Evolutionary conservation across 2,797 vertebrate genomes (phyloP).

Genomic region (Lepidocolaptes lacrymiger): DNA sequence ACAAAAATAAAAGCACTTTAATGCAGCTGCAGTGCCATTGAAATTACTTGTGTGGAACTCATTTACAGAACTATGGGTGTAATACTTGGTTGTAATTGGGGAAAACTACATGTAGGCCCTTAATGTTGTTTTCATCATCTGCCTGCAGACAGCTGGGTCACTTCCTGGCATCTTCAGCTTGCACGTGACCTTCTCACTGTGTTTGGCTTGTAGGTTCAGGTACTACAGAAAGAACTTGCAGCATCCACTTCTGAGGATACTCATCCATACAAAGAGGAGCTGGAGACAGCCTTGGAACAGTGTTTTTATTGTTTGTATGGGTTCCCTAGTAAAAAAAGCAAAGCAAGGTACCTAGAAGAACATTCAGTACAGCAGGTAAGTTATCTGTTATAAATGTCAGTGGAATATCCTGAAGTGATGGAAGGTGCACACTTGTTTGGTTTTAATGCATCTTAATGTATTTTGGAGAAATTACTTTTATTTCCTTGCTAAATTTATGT

Average conservation of each 20-base stretch:
- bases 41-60: neutral
- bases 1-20: neutral
- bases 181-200: neutral
- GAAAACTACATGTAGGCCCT: neutral
- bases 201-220: conserved; percentile 80
- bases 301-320: conserved; percentile 95
- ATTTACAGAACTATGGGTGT: neutral
- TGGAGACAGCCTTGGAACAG: conserved; percentile 95
- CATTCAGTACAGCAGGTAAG: conserved; percentile 93
- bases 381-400: neutral
- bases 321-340: conserved; percentile 98
- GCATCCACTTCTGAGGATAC: conserved; percentile 80
- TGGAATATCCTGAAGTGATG: neutral
- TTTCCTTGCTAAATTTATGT: neutral
- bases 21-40: neutral
- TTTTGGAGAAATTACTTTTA: neutral
- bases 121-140: neutral
- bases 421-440: neutral
- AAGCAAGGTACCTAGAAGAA: conserved; percentile 95
- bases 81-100: neutral
- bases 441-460: neutral
- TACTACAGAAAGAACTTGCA: conserved; percentile 90
- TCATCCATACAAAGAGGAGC: conserved; percentile 94
- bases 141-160: neutral
- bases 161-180: neutral